Evolutionary conservation across 2,797 vertebrate species (phyloP).

Genomic region (Menidia menidia): DNA sequence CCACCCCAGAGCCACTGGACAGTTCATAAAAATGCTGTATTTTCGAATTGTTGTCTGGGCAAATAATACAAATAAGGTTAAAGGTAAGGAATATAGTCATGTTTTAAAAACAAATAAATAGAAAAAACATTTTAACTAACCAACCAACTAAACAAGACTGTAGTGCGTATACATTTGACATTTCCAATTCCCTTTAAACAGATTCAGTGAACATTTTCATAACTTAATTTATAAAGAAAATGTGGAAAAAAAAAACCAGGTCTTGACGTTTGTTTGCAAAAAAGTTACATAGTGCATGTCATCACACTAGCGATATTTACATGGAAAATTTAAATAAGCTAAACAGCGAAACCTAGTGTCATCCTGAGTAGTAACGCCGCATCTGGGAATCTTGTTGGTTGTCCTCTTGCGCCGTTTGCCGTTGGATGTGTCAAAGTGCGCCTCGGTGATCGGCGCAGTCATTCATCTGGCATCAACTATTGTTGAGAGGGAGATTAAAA

Average conservation of each 20-base stretch:
- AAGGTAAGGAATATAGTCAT: too few species aligned
- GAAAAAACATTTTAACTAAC: too few species aligned
- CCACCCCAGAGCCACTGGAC: too few species aligned
- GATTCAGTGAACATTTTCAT: background rate
- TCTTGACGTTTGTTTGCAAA: background rate
- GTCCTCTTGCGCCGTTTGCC: slow-evolving; percentile 48
- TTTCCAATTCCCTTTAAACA: background rate
- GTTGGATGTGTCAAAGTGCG: background rate
- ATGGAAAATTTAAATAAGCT: background rate
- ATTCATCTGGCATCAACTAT: background rate
- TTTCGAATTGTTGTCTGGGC: too few species aligned
- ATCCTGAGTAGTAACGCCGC: too few species aligned
- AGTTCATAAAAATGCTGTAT: too few species aligned
- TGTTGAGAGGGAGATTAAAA: background rate
- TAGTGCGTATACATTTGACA: too few species aligned
- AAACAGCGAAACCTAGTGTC: slow-evolving; percentile 52
- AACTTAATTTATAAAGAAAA: background rate
- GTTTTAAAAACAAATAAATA: too few species aligned
- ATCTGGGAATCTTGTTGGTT: background rate
- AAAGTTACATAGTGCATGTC: background rate
- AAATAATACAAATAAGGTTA: too few species aligned
- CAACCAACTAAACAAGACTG: too few species aligned
- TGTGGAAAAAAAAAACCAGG: background rate
- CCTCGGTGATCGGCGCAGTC: background rate
- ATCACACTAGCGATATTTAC: background rate